phyloP scores from a whole-genome alignment of 2,888 invertebrate genomes.

The Ceratothoa steindachneri region DNA sequence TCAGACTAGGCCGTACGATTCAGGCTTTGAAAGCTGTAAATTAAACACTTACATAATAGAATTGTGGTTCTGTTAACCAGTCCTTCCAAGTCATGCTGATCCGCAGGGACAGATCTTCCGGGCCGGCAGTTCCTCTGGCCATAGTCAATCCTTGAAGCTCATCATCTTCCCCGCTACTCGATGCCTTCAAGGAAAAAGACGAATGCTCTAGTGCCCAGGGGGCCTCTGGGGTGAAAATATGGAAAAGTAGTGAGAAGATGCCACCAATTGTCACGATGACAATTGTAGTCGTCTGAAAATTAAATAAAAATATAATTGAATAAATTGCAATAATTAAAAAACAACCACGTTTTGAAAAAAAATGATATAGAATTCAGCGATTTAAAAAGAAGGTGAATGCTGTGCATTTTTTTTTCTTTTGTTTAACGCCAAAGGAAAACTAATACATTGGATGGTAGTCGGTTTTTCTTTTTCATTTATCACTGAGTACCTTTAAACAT shows the following conservation, averaged over 20 bases:
- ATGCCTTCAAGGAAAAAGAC: too few relatives aligned
- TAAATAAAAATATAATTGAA: background rate
- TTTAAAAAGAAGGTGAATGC: too few relatives aligned
- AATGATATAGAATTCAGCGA: too few relatives aligned
- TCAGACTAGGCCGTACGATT: too few relatives aligned
- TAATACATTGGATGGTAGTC: too few relatives aligned
- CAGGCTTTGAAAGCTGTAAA: too few relatives aligned
- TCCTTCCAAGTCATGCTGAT: slow-evolving; percentile 49
- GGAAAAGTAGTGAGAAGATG: slow-evolving; percentile 65
- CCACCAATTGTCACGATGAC: slow-evolving; percentile 60
- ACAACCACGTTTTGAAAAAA: too few relatives aligned
- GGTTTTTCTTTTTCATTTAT: too few relatives aligned
- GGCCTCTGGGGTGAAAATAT: slow-evolving; percentile 64
- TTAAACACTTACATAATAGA: slow-evolving; percentile 51
- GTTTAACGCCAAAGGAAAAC: too few relatives aligned
- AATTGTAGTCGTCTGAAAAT: slow-evolving; percentile 56
- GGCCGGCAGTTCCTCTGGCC: background rate
- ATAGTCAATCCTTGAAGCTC: background rate
- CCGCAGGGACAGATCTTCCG: background rate
- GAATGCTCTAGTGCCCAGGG: background rate
- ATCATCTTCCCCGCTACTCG: background rate
- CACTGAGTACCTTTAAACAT: too few relatives aligned
- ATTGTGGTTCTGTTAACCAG: slow-evolving; percentile 50
- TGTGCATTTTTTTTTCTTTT: too few relatives aligned
- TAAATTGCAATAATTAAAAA: too few relatives aligned